These are phyloP conservation scores for Holcopasites calliopsidis DNA, from an alignment of 1,140 invertebrate genomes.

Conservation along the genomic window DNA sequence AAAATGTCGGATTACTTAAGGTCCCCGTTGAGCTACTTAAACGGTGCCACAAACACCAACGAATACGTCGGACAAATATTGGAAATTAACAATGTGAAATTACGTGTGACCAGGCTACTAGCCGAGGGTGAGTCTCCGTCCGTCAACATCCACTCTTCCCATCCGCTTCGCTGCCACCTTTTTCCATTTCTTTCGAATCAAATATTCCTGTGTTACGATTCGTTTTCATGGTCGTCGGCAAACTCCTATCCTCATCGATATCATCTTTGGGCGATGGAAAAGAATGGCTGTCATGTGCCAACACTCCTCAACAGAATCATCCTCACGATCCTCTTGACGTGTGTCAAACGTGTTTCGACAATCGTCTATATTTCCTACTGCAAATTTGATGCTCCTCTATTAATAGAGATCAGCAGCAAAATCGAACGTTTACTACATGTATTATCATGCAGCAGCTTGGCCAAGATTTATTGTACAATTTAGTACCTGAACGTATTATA, in stretches of 20 bases:
- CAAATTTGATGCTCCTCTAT: neutral
- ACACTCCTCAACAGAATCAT: neutral
- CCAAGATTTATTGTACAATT: neutral
- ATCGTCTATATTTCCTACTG: conserved; percentile 8
- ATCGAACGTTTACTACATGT: too few species aligned
- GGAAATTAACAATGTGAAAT: conserved; percentile 93
- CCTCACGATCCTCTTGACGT: conserved; percentile 49
- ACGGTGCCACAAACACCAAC: conserved; percentile 80
- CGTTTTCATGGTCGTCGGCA: too few species aligned
- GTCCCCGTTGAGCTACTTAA: conserved; percentile 76
- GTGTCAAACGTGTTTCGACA: conserved; percentile 68
- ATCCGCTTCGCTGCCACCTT: neutral
- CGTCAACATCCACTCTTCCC: conserved; percentile 56
- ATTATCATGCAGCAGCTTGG: too few species aligned
- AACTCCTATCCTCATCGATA: too few species aligned
- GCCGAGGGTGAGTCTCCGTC: conserved; percentile 94
- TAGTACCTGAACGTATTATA: neutral
- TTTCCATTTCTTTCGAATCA: neutral
- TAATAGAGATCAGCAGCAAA: too few species aligned
- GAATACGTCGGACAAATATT: conserved; percentile 95
- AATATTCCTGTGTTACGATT: neutral
- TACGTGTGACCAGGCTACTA: conserved; percentile 93
- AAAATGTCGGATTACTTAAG: conserved; percentile 78
- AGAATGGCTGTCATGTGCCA: neutral
- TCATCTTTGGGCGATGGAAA: too few species aligned